Percentiles rank a stretch among this genome's conserved stretches.
phyloP scores from a whole-genome alignment of 2,113 vertebrate species.

The Pseudopipra pipra region DNA sequence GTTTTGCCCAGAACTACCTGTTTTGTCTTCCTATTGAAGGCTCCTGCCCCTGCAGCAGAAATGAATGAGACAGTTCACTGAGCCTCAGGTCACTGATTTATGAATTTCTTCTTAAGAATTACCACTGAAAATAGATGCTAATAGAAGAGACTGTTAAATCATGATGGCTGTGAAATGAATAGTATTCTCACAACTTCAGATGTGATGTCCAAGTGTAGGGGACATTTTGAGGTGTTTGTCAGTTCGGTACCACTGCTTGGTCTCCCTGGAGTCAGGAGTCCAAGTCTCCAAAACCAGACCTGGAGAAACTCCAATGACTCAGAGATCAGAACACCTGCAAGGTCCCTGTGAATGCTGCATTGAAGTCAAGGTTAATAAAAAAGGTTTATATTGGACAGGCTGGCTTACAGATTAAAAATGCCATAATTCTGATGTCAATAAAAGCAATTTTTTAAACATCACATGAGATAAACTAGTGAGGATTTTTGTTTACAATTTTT shows the following conservation, averaged over 20 bases:
- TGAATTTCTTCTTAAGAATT: not conserved
- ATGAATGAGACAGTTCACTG: not conserved
- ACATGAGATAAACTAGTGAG: rapidly evolving
- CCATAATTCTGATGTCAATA: not conserved
- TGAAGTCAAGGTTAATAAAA: not conserved
- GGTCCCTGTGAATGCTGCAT: not conserved
- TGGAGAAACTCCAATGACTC: not conserved
- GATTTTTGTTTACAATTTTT: not conserved
- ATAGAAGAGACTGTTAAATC: not conserved
- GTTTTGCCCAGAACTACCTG: not conserved
- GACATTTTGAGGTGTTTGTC: not conserved
- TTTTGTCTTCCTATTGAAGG: not conserved
- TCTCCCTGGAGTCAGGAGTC: not conserved
- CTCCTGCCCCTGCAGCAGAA: not conserved
- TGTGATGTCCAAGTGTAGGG: not conserved
- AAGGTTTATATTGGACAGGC: not conserved
- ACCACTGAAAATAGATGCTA: not conserved
- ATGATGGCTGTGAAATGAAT: not conserved
- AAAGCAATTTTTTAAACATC: not conserved
- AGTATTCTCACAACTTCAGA: not conserved
- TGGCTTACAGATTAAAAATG: not conserved
- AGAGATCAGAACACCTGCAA: not conserved
- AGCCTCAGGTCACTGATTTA: not conserved
- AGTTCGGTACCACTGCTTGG: not conserved
- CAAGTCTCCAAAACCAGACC: not conserved